Evolutionary conservation across 2,797 vertebrate species (phyloP).

Genomic region (Melopsittacus undulatus): DNA sequence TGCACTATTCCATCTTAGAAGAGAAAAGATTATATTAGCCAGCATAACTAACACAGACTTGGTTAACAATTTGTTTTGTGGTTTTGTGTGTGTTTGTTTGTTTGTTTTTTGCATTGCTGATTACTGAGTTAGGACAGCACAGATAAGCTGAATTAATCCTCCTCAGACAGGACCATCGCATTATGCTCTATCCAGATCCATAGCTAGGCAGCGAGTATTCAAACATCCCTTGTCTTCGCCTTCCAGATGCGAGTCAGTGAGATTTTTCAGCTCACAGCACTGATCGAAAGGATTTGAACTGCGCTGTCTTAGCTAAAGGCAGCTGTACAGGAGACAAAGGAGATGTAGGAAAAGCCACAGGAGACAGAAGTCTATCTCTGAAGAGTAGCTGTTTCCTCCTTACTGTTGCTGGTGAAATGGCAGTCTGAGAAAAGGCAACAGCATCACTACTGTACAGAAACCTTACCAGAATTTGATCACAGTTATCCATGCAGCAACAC

Average conservation of each 20-base stretch:
- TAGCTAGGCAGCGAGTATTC: neutral
- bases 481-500: neutral
- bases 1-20: neutral
- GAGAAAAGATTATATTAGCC: neutral
- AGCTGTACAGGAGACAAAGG: neutral
- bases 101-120: neutral
- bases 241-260: neutral
- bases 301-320: neutral
- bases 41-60: neutral
- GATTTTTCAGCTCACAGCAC: neutral
- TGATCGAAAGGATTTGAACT: neutral
- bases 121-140: neutral
- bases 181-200: neutral
- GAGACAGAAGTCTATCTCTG: neutral
- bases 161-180: neutral
- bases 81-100: neutral
- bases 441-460: neutral
- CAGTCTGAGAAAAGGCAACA: neutral
- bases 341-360: neutral
- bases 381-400: neutral
- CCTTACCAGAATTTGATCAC: neutral
- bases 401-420: accelerated
- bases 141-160: neutral
- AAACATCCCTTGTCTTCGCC: neutral
- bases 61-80: neutral